Base-by-base conservation (phyloP, 2,888 invertebrate genomes). In the Chironomus tentans region DNA sequence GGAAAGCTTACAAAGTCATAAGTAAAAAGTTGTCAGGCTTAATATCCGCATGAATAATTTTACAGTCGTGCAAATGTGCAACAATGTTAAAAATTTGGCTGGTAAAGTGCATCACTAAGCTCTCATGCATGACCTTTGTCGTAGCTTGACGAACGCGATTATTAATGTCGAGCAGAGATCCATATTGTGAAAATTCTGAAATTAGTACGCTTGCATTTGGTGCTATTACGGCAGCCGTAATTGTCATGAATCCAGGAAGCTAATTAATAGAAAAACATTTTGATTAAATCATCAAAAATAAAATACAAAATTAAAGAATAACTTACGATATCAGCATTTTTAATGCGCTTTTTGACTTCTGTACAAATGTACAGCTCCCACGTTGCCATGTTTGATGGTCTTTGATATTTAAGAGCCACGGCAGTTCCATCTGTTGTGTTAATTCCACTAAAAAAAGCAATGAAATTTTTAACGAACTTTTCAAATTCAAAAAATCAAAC, bases 341-440 rank as follows among this genome's bases (percentile, higher is more conserved):
- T 85, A 80, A 95, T 87, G 78, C 95, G 87, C 28, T 88, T 84
- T 80, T 91, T 90, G 78, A 95, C 88, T 85, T 94, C 93, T 81
- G 90, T 88, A 80, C 93, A 93, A 80, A 98, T 93, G 82, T 98
- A 97, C 81, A 92, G 94, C 83, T 98, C 97, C 97, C 97, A 98
- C 65, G 90, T 90, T 2, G 65, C 21, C 24, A 65, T 24, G 83
- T 95, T 93, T 72, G 93, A 89, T 0, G 95, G 95, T 82, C 92
- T 93, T 84, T 96, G 95, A 79, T 91, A 90, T 86, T 97, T 93
- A n/a, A 93, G 86, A 28, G 93, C 93, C 73, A 92, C 91, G 18
- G 82, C 80, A 38, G 80, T 81, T 3, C 83, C 82, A 1, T 82
- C 82, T 21, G 80, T 80, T 5, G 79, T 77, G 76, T 84, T 83